Evolutionary conservation across 2,113 vertebrate genomes (phyloP).

Genomic region (Cheilinus undulatus): DNA sequence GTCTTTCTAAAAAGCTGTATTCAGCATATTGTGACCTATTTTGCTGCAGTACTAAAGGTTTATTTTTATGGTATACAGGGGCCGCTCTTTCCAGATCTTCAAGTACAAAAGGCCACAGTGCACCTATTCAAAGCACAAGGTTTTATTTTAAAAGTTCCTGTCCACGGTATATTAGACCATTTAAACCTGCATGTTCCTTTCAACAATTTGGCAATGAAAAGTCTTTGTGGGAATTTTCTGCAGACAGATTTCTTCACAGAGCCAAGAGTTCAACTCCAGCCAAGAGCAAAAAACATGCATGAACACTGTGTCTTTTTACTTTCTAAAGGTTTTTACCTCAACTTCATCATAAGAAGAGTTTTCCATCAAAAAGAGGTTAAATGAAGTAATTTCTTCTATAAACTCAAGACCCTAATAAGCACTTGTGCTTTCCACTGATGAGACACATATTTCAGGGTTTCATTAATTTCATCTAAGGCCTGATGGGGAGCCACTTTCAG

Average conservation of each 20-base stretch:
- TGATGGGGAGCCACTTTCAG: slow-evolving; percentile 7
- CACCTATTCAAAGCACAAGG: background rate
- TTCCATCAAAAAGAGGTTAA: slow-evolving; percentile 4
- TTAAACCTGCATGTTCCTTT: slow-evolving; percentile 27
- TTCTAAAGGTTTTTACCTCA: slow-evolving; percentile 3
- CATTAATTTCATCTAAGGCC: slow-evolving; percentile 13
- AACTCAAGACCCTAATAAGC: slow-evolving; percentile 9
- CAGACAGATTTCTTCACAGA: slow-evolving; percentile 31
- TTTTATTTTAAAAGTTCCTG: background rate
- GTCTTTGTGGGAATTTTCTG: slow-evolving; percentile 33
- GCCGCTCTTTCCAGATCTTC: no score
- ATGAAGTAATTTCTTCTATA: background rate
- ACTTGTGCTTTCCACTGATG: slow-evolving; percentile 17
- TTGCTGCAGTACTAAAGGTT: background rate
- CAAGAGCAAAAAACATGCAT: slow-evolving; percentile 35
- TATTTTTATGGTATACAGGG: no score
- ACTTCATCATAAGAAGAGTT: slow-evolving; percentile 7
- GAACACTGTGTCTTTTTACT: slow-evolving; percentile 29
- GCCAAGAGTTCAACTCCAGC: slow-evolving; percentile 1
- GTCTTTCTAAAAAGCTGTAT: no score
- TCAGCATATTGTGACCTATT: slow-evolving; percentile 3
- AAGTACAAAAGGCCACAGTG: background rate
- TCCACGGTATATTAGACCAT: background rate
- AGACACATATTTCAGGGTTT: background rate
- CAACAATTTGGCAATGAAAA: slow-evolving; percentile 29